Evolutionary conservation across 2,113 vertebrate genomes (phyloP), one percentile per base, ranked within the genome.

Genomic region (Paedocypris sp.): DNA sequence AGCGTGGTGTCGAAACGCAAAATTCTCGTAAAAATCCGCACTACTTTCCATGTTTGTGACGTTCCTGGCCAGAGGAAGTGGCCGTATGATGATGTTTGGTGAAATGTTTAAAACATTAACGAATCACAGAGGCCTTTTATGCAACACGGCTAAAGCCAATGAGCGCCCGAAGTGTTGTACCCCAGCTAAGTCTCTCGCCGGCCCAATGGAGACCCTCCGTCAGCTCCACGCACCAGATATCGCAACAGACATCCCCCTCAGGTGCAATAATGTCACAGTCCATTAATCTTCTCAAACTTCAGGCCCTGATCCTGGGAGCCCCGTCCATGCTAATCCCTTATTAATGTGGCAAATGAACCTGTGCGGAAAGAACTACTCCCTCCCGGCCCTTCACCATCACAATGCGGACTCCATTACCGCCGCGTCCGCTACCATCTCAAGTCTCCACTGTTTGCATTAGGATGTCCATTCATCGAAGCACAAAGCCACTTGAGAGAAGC

Each of bases 251-350:
- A 78, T 85, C 78, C 77, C 86, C 86, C 80, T 82, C 75, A 86
- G 87, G 81, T 84, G 67, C 76, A 84, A 86, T 86, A 85, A 82
- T 89, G 86, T 88, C 86, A 83, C 85, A 82, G 76, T 86, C 77
- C 83, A 91, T 91, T 89, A 89, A 87, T 89, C 82, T 82, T 82
- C 81, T 86, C 83, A 86, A 86, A 85, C 83, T 82, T 79, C 68
- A 71, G 75, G 78, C 78, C 75, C 45, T 62, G 78, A 78, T 75
- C 53, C 59, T 41, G 31, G 47, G 62, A 75, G 78, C 74, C 51
- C 45, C 48, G 57, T 57, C 60, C 61, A 69, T 68, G 80, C 83
- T 90, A 89, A 91, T 89, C 85, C 73, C 75, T 76, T 85, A 87
- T 80, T 86, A 83, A 86, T 82, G 81, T 82, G 75, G 76, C 69